Evolutionary conservation across 2,797 vertebrate genomes (phyloP), one percentile per base, ranked within the genome.

Genomic region (Rhinella marina): DNA sequence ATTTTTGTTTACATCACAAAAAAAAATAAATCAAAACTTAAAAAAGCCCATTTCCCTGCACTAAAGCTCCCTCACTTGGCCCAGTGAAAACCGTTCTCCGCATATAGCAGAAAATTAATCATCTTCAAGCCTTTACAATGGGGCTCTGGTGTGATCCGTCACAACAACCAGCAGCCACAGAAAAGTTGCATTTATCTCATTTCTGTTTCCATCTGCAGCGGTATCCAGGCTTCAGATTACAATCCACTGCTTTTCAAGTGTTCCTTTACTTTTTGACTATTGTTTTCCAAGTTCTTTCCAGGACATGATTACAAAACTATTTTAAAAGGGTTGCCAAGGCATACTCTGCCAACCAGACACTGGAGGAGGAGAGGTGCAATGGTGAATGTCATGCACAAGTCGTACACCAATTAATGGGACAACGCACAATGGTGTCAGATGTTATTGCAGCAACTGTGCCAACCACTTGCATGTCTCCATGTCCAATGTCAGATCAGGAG

Each of bases 41-140:
- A 76, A 5, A 52, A 54, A 80, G 70, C 21, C 52, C 19, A 59
- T 66, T 68, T 75, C 48, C 16, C 21, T 7, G 7, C 16, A 2
- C 62, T 29, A n/a, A 70, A 19, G 52, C 73, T 50, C 8, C 29
- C 61, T 78, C 76, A 79, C 54, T 61, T 79, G 77, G 78, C 64
- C 54, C 75, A 68, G 50, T 32, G 32, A 86, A 19, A 29, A 86
- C 21, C 25, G n/a, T 64, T 70, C 54, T 76, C 57, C 2, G 72
- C 29, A 57, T n/a, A 27, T 19, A 27, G 80, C 12, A 61, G 80
- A 89, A 83, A 79, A 89, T 86, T 72, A 83, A 89, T 89, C 84
- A 86, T 86, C 72, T 78, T 83, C 29, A 82, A 78, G n/a, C 19
- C 52, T 70, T 61, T 89, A 86, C 88, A 89, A 78, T 72, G 32